Percentiles rank a stretch among this genome's conserved stretches.
phyloP scores from a whole-genome alignment of 2,113 vertebrate species.

The Atlantisia rogersi region DNA sequence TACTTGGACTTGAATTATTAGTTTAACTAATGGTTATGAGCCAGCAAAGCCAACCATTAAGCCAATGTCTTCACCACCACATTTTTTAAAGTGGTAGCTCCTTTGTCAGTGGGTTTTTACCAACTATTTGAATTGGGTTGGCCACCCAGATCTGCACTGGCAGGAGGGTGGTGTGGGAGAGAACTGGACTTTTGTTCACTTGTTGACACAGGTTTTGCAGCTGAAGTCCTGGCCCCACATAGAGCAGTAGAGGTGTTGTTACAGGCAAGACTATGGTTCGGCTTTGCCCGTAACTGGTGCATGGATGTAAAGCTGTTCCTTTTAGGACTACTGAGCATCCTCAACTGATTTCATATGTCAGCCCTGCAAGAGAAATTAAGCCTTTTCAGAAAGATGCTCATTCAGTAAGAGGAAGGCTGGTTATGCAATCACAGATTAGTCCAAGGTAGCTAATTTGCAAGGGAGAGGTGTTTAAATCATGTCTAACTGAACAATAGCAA shows the following conservation, averaged over 20 bases:
- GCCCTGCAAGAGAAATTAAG: not conserved
- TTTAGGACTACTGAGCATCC: not conserved
- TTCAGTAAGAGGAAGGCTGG: not conserved
- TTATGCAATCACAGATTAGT: not conserved
- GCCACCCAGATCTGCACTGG: not conserved
- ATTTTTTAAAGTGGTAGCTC: slow-evolving; percentile 38
- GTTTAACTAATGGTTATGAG: slow-evolving; percentile 37
- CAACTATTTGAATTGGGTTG: not conserved
- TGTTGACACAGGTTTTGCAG: not conserved
- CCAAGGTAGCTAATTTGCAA: not conserved
- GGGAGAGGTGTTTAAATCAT: not conserved
- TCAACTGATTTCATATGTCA: not conserved
- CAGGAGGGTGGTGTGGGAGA: not conserved
- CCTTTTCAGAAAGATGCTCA: not conserved
- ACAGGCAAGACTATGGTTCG: not conserved
- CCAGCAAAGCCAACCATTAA: slow-evolving; percentile 34
- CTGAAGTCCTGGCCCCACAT: not conserved
- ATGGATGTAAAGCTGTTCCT: not conserved
- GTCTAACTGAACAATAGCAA: not conserved
- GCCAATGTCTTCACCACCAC: slow-evolving; percentile 11
- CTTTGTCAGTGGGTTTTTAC: slow-evolving; percentile 33
- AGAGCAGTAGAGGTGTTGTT: not conserved
- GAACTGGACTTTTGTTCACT: not conserved
- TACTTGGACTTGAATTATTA: slow-evolving; percentile 39
- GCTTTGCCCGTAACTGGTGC: not conserved